A percentile compares a stretch with the other conserved stretches of the same genome.
phyloP scores from a whole-genome alignment of 2,888 invertebrate species.

The Perizoma affinitatum region DNA sequence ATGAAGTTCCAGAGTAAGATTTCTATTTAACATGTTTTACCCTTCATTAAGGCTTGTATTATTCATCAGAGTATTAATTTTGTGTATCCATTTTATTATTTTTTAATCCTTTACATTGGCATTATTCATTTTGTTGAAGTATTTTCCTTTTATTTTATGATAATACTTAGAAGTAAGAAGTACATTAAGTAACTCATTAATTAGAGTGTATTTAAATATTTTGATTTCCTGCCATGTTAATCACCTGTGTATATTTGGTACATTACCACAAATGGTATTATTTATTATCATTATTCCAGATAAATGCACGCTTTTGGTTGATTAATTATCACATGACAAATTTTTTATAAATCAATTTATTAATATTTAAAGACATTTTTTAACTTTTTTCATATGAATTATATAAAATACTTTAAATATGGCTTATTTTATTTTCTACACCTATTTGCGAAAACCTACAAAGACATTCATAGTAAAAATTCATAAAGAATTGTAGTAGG shows the following conservation, averaged over 20 bases:
- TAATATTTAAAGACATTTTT: conserved; percentile 77
- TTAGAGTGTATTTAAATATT: conserved; percentile 28
- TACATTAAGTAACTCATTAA: conserved; percentile 29
- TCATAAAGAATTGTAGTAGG: too few species aligned
- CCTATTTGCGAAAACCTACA: conserved; percentile 18
- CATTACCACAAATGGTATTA: conserved; percentile 34
- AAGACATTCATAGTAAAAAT: background rate
- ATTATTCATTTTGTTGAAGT: conserved; percentile 48
- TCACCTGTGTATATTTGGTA: conserved; percentile 33
- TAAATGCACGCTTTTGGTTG: conserved; percentile 56
- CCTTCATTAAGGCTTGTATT: conserved; percentile 72
- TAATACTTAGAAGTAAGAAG: conserved; percentile 42
- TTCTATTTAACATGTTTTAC: conserved; percentile 70
- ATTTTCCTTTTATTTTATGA: conserved; percentile 42
- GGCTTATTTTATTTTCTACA: conserved; percentile 44
- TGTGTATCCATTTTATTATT: conserved; percentile 56
- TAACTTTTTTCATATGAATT: conserved; percentile 78
- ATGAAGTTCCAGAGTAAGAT: conserved; percentile 72
- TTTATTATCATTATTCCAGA: conserved; percentile 40
- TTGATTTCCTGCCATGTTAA: conserved; percentile 43
- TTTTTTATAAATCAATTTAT: conserved; percentile 63
- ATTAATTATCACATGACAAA: conserved; percentile 63
- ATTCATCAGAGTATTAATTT: conserved; percentile 76
- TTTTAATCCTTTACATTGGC: conserved; percentile 48
- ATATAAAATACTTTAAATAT: conserved; percentile 72